These are phyloP conservation scores for Micrasema longulum DNA, from an alignment of 1,140 invertebrate genomes.

Conservation along the genomic window DNA sequence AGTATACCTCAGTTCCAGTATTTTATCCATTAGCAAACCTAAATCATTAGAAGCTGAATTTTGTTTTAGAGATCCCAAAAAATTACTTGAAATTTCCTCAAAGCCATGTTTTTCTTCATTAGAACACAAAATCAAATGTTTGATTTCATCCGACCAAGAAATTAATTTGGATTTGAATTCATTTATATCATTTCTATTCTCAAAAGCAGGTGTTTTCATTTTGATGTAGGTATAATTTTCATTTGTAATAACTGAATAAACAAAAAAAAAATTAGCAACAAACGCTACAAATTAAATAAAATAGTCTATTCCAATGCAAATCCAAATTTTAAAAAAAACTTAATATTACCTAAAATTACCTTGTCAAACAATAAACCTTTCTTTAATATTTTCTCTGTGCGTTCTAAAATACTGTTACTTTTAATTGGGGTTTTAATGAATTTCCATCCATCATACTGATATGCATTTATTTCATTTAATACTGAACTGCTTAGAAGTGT, in stretches of 20 bases:
- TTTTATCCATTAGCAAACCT: conserved; percentile 27
- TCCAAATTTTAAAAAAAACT: background rate
- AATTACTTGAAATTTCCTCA: conserved; percentile 17
- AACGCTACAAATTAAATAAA: background rate
- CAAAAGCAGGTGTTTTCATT: conserved; percentile 55
- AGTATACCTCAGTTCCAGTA: conserved; percentile 32
- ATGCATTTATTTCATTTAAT: conserved; percentile 55
- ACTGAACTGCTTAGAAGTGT: conserved; percentile 55
- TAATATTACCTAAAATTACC: conserved; percentile 30
- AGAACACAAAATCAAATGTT: conserved; percentile 39
- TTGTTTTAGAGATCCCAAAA: conserved; percentile 36
- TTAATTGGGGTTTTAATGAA: conserved; percentile 54
- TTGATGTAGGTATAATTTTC: conserved; percentile 48
- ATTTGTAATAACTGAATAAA: conserved; percentile 51
- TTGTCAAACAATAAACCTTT: conserved; percentile 36
- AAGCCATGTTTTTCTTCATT: conserved; percentile 15
- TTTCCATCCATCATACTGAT: conserved; percentile 61
- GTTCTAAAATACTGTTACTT: background rate
- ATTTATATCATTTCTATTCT: conserved; percentile 46
- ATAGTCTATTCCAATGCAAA: conserved; percentile 4
- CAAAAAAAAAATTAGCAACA: conserved; percentile 33
- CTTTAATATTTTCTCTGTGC: conserved; percentile 25
- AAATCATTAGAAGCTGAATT: conserved; percentile 12
- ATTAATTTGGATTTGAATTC: conserved; percentile 52
- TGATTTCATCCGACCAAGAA: conserved; percentile 54